phyloP scores from a whole-genome alignment of 2,113 vertebrate species.

The Psilopogon haemacephalus region DNA sequence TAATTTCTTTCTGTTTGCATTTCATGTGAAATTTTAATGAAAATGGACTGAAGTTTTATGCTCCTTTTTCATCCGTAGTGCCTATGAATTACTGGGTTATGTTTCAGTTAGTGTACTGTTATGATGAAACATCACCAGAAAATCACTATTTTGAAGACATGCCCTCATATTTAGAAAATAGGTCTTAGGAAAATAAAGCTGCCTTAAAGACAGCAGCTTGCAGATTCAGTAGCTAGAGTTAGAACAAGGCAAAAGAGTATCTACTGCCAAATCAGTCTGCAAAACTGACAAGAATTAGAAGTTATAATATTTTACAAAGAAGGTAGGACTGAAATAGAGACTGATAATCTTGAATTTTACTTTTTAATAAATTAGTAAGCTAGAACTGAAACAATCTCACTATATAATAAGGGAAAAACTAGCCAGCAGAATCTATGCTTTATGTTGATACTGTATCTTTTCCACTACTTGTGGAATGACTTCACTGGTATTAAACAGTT shows the following conservation, averaged over 20 bases:
- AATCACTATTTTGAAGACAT: neutral
- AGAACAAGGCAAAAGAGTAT: neutral
- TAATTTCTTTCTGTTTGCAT: neutral
- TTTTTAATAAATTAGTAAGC: neutral
- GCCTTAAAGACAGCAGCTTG: neutral
- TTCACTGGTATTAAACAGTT: neutral
- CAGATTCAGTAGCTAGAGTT: neutral
- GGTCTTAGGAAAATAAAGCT: neutral
- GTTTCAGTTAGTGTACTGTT: neutral
- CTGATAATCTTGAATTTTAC: neutral
- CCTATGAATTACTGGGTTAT: neutral
- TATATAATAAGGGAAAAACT: neutral
- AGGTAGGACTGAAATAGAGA: neutral
- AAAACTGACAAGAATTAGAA: neutral
- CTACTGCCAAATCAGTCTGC: neutral
- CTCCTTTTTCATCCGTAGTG: neutral
- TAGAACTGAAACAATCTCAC: neutral
- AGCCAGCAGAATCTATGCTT: neutral
- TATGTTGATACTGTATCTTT: neutral
- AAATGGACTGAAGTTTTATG: neutral
- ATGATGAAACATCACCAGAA: neutral
- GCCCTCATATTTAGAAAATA: neutral
- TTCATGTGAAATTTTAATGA: neutral
- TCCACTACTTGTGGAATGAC: neutral
- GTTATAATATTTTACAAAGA: conserved; percentile 23